A percentile compares a stretch with the other conserved stretches of the same genome.
These are phyloP conservation scores for Microcebus tavaratra DNA, from an alignment of 2,113 vertebrate species.

Conservation along the genomic window DNA sequence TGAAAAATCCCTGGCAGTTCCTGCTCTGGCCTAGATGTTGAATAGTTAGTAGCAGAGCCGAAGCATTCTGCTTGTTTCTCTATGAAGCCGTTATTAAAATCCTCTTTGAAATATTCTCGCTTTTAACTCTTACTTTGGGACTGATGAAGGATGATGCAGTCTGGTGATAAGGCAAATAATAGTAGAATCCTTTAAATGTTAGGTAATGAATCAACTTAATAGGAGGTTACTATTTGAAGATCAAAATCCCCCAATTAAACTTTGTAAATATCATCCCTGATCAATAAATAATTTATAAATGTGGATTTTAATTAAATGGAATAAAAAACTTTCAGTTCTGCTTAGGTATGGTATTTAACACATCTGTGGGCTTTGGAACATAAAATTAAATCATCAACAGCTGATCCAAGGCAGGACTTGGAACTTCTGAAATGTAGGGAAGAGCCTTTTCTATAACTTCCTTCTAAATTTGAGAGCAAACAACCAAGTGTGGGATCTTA, in stretches of 20 bases:
- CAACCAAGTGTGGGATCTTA: background rate
- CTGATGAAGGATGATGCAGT: background rate
- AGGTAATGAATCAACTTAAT: conserved; percentile 55
- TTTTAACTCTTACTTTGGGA: background rate
- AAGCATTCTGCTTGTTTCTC: background rate
- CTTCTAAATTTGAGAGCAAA: background rate
- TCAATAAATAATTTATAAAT: conserved; percentile 57
- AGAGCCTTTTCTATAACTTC: background rate
- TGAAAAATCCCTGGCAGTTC: background rate
- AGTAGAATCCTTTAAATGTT: background rate
- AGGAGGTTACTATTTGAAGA: background rate
- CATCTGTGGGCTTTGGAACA: background rate
- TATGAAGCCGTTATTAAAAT: background rate
- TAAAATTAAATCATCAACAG: background rate
- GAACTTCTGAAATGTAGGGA: background rate
- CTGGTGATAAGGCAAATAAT: conserved; percentile 34
- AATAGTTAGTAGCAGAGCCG: background rate
- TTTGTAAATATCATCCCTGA: conserved; percentile 57
- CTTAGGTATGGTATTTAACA: background rate
- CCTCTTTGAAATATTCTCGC: background rate
- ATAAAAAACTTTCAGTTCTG: background rate
- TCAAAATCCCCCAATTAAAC: conserved; percentile 39
- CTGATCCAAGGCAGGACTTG: background rate
- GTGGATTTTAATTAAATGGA: conserved; percentile 50
- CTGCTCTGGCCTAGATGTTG: no score